These are phyloP conservation scores for Odontamblyopus rebecca DNA, from an alignment of 2,797 vertebrate genomes.

Conservation along the genomic window DNA sequence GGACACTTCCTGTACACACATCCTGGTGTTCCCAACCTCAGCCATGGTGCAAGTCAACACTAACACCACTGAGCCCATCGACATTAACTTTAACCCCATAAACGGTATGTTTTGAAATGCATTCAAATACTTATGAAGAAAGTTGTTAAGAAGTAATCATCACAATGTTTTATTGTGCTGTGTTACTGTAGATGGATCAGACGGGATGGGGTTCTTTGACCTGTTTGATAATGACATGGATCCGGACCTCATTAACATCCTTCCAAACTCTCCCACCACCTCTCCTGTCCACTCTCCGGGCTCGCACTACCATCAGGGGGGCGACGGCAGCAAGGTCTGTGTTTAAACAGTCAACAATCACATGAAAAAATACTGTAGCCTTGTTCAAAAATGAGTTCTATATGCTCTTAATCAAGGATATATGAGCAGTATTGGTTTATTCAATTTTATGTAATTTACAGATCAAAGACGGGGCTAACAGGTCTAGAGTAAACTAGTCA, in stretches of 20 bases:
- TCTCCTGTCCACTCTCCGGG: constrained; percentile 95
- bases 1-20: constrained; percentile 98
- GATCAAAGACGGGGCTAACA: no score
- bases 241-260: constrained; percentile 95
- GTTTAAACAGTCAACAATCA: not conserved
- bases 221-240: constrained; percentile 95
- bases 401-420: not conserved
- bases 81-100: constrained; percentile 94
- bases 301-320: constrained; percentile 93
- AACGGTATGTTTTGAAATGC: constrained; percentile 63
- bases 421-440: not conserved
- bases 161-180: not conserved
- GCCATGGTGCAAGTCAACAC: constrained; percentile 90
- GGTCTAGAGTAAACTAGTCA: no score
- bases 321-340: constrained; percentile 93
- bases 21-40: constrained; percentile 76
- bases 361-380: no score
- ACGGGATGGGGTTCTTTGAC: constrained; percentile 93
- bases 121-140: no score
- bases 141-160: no score
- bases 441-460: no score
- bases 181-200: constrained; percentile 84
- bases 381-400: not conserved
- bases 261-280: constrained; percentile 92
- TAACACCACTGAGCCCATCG: constrained; percentile 87